A percentile compares a stretch with the other conserved stretches of the same genome.
These are phyloP conservation scores for Caretta caretta DNA, from an alignment of 2,113 vertebrate species.

Conservation along the genomic window DNA sequence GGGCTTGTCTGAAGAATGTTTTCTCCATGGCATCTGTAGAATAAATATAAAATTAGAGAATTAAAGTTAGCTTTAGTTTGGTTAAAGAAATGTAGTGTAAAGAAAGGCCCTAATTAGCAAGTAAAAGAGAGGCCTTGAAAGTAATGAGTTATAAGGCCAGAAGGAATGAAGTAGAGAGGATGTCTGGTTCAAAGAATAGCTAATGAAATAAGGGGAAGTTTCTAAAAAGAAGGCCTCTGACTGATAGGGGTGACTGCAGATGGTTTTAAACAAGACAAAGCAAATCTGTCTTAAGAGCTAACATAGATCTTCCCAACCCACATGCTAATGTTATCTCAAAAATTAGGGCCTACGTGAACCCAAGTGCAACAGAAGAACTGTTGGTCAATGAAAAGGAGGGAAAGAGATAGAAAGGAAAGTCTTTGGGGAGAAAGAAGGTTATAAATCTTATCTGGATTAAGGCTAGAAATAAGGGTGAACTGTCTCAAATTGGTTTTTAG, in stretches of 20 bases:
- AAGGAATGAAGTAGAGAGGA: too few relatives aligned
- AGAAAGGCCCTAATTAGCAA: not conserved
- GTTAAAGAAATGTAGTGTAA: not conserved
- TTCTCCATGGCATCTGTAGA: not conserved
- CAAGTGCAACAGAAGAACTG: not conserved
- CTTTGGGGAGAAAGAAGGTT: not conserved
- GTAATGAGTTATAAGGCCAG: not conserved
- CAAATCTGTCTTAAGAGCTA: not conserved
- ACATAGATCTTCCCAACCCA: not conserved
- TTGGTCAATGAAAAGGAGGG: not conserved
- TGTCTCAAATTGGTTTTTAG: not conserved
- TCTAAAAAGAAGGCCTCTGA: not conserved
- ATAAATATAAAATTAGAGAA: not conserved
- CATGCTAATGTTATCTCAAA: not conserved
- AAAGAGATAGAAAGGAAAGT: not conserved
- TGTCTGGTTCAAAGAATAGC: too few relatives aligned
- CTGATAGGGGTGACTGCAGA: not conserved
- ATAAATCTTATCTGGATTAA: not conserved
- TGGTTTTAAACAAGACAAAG: not conserved
- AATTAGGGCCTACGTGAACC: not conserved
- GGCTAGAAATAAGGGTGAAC: not conserved
- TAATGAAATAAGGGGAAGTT: not conserved
- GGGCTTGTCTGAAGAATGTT: not conserved
- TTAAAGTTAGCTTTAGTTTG: not conserved
- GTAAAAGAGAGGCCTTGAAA: not conserved